Conservation (phyloP, 2,113 vertebrate genomes). For the Gallinago jamesoni region DNA sequence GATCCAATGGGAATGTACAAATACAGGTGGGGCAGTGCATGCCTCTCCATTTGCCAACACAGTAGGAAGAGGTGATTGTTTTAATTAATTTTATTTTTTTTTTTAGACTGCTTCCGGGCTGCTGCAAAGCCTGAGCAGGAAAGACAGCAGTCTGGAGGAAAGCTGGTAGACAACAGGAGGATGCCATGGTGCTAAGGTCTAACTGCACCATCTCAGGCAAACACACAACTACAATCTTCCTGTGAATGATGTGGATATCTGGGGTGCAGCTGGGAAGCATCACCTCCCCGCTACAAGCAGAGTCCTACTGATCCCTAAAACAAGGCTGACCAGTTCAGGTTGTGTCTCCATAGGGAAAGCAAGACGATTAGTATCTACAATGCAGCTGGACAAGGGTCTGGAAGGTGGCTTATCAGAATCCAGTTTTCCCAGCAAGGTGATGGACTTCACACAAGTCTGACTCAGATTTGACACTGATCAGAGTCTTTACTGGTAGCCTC, state of each 20-base stretch:
- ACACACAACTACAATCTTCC: neutral
- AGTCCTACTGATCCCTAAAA: neutral
- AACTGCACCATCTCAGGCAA: neutral
- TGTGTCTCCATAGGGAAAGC: neutral
- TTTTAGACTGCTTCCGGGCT: neutral
- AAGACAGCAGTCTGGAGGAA: neutral
- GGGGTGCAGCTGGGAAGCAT: rapidly evolving
- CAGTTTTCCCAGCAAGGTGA: neutral
- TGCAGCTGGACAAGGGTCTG: neutral
- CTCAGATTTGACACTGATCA: neutral
- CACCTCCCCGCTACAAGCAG: neutral
- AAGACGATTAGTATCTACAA: neutral
- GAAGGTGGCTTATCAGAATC: neutral
- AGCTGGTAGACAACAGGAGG: neutral
- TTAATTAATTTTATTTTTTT: neutral
- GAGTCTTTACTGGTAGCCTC: neutral
- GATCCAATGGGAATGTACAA: neutral
- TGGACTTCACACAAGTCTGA: neutral
- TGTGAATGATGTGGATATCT: neutral
- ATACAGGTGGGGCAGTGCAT: rapidly evolving
- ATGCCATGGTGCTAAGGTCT: neutral
- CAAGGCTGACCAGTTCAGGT: neutral
- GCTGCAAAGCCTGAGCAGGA: neutral
- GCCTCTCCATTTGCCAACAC: neutral
- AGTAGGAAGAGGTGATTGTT: neutral